phyloP scores from a whole-genome alignment of 2,797 vertebrate species.

The Avahi laniger region DNA sequence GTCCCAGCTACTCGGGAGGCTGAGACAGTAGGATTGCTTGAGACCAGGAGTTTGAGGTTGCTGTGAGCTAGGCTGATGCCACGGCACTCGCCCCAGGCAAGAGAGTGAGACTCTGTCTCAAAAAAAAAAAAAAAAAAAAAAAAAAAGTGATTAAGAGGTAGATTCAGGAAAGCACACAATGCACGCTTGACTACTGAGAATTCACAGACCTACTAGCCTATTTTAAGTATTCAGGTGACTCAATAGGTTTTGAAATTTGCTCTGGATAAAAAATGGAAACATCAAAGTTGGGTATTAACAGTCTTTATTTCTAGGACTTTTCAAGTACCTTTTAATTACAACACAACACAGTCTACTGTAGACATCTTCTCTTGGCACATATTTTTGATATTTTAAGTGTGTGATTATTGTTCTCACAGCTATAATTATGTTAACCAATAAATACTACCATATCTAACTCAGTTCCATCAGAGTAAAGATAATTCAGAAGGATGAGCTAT shows the following conservation, averaged over 20 bases:
- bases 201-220: conserved; percentile 74
- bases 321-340: conserved; percentile 79
- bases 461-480: conserved; percentile 39
- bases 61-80: too few relatives aligned
- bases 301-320: conserved; percentile 80
- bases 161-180: conserved; percentile 54
- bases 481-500: conserved; percentile 50
- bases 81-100: too few relatives aligned
- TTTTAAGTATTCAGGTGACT: conserved; percentile 76
- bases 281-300: conserved; percentile 76
- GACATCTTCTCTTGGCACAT: conserved; percentile 65
- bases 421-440: conserved; percentile 70
- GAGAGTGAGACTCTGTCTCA: too few relatives aligned
- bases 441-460: conserved; percentile 58
- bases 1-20: too few relatives aligned
- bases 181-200: conserved; percentile 65
- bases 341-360: conserved; percentile 59
- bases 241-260: conserved; percentile 72
- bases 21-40: too few relatives aligned
- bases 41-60: too few relatives aligned
- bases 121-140: too few relatives aligned
- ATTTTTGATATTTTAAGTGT: conserved; percentile 72
- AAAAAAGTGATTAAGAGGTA: too few relatives aligned
- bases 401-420: conserved; percentile 74
- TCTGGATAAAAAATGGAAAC: conserved; percentile 80